A percentile compares a stretch with the other conserved stretches of the same genome.
Conservation (phyloP, 2,888 invertebrate species). For the Caenorhabditis macrosperma region DNA sequence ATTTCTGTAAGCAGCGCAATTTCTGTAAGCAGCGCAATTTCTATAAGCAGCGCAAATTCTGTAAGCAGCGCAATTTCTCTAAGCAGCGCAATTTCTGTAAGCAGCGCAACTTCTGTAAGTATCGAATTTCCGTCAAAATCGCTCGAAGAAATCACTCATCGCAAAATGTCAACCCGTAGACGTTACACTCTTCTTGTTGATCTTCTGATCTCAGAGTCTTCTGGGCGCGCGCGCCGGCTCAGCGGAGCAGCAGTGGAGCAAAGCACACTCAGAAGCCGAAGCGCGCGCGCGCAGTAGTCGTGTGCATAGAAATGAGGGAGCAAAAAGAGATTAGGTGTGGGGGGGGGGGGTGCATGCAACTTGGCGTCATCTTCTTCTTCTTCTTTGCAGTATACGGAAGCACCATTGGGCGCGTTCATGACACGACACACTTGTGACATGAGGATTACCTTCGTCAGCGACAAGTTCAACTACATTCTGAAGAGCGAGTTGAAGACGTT, state of each 20-base stretch:
- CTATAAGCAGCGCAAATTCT: too few relatives aligned
- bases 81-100: too few relatives aligned
- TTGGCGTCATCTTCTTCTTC: conserved; percentile 47
- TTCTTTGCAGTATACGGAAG: conserved; percentile 63
- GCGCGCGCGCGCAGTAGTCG: not conserved
- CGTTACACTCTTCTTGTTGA: conserved; percentile 12
- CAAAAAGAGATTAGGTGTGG: conserved; percentile 14
- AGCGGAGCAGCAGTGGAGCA: conserved; percentile 32
- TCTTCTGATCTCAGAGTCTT: conserved; percentile 24
- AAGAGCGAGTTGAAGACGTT: conserved; percentile 72
- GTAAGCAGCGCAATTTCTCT: too few relatives aligned
- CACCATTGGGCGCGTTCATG: conserved; percentile 73
- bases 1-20: too few relatives aligned
- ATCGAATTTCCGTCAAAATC: too few relatives aligned
- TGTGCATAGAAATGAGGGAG: conserved; percentile 18
- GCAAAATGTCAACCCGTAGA: not conserved
- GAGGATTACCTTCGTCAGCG: conserved; percentile 72
- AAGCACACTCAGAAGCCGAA: conserved; percentile 35
- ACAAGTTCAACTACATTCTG: conserved; percentile 65
- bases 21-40: too few relatives aligned
- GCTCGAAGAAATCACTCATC: not conserved
- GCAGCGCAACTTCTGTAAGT: too few relatives aligned
- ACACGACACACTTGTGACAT: conserved; percentile 79
- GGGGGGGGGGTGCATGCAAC: conserved; percentile 35
- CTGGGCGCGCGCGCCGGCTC: not conserved